phyloP scores from a whole-genome alignment of 1,140 invertebrate genomes.

The Microplitis demolitor region DNA sequence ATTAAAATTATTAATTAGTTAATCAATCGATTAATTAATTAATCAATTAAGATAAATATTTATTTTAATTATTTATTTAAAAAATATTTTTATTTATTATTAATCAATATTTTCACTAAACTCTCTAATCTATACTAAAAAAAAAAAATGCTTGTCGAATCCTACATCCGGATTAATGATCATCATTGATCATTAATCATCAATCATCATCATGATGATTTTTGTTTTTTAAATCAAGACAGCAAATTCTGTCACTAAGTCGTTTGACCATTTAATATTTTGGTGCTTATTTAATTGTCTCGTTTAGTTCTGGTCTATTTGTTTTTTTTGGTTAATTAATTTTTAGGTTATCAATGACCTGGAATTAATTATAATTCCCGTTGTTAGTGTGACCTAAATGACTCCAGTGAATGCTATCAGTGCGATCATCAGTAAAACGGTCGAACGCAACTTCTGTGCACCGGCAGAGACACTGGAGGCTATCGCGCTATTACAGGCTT shows the following conservation, averaged over 20 bases:
- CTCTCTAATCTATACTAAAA: too few relatives aligned
- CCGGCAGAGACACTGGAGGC: constrained; percentile 63
- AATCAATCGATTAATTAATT: too few relatives aligned
- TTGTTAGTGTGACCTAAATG: constrained; percentile 13
- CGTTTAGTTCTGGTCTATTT: not conserved
- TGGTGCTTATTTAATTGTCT: too few relatives aligned
- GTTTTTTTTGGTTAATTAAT: not conserved
- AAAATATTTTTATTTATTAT: too few relatives aligned
- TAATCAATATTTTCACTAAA: not conserved
- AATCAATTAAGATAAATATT: too few relatives aligned
- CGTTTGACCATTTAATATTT: not conserved
- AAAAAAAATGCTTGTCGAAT: too few relatives aligned
- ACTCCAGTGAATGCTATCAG: constrained; percentile 25
- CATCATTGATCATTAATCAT: too few relatives aligned
- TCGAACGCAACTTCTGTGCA: constrained; percentile 48
- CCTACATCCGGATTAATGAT: too few relatives aligned
- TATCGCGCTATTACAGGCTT: constrained; percentile 65
- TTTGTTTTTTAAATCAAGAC: not conserved
- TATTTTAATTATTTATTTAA: too few relatives aligned
- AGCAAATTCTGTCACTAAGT: not conserved
- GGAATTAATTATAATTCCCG: not conserved
- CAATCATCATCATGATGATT: not conserved
- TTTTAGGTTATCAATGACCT: not conserved
- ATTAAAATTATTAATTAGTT: too few relatives aligned
- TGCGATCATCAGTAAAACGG: constrained; percentile 19